Evolutionary conservation across 2,888 invertebrate genomes (phyloP).

Genomic region (Netelia inedita): DNA sequence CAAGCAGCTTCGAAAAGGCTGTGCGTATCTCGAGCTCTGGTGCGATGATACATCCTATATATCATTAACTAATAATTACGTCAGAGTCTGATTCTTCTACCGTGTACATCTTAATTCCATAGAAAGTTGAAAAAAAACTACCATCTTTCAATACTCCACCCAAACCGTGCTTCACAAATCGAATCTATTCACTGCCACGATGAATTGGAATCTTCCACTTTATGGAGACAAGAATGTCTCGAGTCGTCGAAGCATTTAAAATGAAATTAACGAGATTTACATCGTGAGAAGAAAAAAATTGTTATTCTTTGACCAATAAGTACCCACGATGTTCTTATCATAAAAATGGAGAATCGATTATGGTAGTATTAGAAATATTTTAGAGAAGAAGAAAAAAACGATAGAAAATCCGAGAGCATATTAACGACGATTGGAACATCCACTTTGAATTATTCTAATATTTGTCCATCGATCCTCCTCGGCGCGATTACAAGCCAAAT

Average conservation of each 20-base stretch:
- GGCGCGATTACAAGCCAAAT: constrained; percentile 53
- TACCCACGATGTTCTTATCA: neutral
- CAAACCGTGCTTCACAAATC: neutral
- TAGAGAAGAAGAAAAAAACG: neutral
- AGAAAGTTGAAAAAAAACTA: constrained; percentile 10
- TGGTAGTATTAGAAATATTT: too few species aligned
- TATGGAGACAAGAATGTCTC: neutral
- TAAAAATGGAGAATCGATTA: neutral
- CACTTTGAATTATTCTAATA: neutral
- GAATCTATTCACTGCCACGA: neutral
- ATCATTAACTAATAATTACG: constrained; percentile 40
- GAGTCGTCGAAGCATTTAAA: neutral
- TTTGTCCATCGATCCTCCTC: constrained; percentile 43
- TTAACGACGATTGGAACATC: neutral
- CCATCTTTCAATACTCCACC: neutral
- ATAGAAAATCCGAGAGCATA: neutral
- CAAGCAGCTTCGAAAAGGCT: constrained; percentile 53
- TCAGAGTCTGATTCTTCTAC: constrained; percentile 40
- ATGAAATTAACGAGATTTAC: neutral
- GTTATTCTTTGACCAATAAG: neutral
- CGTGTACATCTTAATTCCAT: neutral
- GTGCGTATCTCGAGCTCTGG: constrained; percentile 49
- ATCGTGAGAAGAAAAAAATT: neutral
- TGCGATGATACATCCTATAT: constrained; percentile 34
- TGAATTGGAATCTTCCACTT: constrained; percentile 3